A percentile compares a stretch with the other conserved stretches of the same genome.
These are phyloP conservation scores for Mercenaria mercenaria DNA, from an alignment of 1,140 invertebrate genomes.

Conservation along the genomic window DNA sequence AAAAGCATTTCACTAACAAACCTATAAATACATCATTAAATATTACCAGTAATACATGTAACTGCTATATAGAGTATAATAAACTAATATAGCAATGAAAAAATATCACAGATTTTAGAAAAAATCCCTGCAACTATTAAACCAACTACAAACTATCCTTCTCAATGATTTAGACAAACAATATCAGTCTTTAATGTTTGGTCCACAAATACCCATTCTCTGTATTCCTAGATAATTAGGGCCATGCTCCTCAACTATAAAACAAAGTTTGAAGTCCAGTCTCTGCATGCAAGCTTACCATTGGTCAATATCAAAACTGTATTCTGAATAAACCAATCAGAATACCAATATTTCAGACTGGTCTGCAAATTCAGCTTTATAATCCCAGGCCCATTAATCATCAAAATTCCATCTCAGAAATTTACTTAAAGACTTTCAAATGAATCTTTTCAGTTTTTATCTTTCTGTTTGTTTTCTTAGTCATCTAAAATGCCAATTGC, in stretches of 20 bases:
- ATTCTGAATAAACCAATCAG: too few relatives aligned
- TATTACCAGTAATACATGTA: not conserved
- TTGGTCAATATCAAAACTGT: too few relatives aligned
- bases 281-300: too few relatives aligned
- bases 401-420: too few relatives aligned
- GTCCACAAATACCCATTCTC: not conserved
- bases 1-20: conserved; percentile 18
- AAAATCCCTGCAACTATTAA: not conserved
- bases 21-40: not conserved
- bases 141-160: not conserved
- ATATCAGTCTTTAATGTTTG: not conserved
- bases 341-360: too few relatives aligned
- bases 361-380: too few relatives aligned
- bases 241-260: not conserved
- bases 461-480: too few relatives aligned
- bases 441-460: too few relatives aligned
- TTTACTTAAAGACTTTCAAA: too few relatives aligned
- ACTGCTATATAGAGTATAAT: not conserved
- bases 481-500: too few relatives aligned
- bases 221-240: not conserved
- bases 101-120: conserved; percentile 29
- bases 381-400: too few relatives aligned
- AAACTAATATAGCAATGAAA: not conserved
- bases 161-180: not conserved
- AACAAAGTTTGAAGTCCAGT: not conserved